Conservation (phyloP, 2,888 invertebrate species). For the Apodemia duryi region DNA sequence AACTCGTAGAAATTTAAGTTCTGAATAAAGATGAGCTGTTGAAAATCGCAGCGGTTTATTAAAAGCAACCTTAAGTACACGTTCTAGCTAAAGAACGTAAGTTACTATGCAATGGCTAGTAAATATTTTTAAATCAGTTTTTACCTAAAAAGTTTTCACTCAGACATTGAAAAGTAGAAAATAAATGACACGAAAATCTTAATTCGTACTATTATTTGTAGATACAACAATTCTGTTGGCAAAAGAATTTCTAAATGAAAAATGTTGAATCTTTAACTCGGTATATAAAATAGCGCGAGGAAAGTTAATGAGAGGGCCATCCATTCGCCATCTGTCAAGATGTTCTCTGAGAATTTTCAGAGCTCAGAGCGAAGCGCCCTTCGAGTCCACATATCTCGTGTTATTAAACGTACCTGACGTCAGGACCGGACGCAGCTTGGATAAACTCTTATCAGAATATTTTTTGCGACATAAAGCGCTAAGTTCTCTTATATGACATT, state of each 20-base stretch:
- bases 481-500: neutral
- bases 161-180: too few species aligned
- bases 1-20: too few species aligned
- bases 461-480: neutral
- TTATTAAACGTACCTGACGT: slow-evolving; percentile 36
- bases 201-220: too few species aligned
- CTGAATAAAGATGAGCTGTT: too few species aligned
- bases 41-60: too few species aligned
- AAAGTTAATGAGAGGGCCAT: slow-evolving; percentile 16
- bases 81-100: too few species aligned
- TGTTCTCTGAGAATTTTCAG: slow-evolving; percentile 32
- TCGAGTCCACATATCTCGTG: slow-evolving; percentile 26
- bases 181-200: too few species aligned
- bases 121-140: too few species aligned
- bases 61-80: too few species aligned
- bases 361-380: slow-evolving; percentile 23
- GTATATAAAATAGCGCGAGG: slow-evolving; percentile 13
- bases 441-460: neutral
- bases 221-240: neutral
- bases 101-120: too few species aligned
- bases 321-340: slow-evolving; percentile 28
- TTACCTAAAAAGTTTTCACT: too few species aligned
- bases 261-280: neutral
- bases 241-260: slow-evolving; percentile 7
- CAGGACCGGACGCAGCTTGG: neutral